Evolutionary conservation across 2,113 vertebrate species (phyloP), one percentile per base, ranked within the genome.

Genomic region (Campylorhamphus procurvoides): DNA sequence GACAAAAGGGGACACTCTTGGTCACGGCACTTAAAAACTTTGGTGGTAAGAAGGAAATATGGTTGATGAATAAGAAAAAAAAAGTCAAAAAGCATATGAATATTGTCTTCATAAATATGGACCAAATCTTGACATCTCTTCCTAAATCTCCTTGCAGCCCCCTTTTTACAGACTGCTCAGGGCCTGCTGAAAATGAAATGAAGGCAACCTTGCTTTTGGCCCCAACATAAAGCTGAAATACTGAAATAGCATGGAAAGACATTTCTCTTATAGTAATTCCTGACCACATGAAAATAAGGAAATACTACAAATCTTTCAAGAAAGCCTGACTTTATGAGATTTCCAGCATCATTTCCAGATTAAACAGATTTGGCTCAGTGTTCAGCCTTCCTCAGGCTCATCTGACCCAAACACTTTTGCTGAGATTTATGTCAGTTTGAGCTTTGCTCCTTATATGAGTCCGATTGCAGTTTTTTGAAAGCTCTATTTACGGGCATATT

Each of bases 281-380:
- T 96, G 76, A 67, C 92, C 90, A 78, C 79, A 84, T 64, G 60
- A 95, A 93, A 96, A 96, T 75, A 90, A 81, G 60, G 62, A 90
- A 81, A 47, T 15, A 44, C 68, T 94, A 88, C 83, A 92, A 60
- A 94, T 96, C 90, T 92, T 87, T 93, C 88, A 90, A 81, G 82
- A 80, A 84, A 93, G 33, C 33, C 31, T 49, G 47, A 81, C 64
- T 94, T 84, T 81, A 87, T 84, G 85, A 90, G 59, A 53, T 93
- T 94, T 93, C 82, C 85, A 95, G 39, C 42, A 66, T 74, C 67
- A 77, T 55, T 95, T 93, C 92, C 87, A 88, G 90, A 93, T 96
- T 91, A 90, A 94, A 84, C 39, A 92, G 92, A 60, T 95, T 81
- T 93, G 64, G 52, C 83, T 93, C 52, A 10, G 2, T 24, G 35